Conservation (phyloP, 2,888 invertebrate genomes). For the Tetramorium bicarinatum region DNA sequence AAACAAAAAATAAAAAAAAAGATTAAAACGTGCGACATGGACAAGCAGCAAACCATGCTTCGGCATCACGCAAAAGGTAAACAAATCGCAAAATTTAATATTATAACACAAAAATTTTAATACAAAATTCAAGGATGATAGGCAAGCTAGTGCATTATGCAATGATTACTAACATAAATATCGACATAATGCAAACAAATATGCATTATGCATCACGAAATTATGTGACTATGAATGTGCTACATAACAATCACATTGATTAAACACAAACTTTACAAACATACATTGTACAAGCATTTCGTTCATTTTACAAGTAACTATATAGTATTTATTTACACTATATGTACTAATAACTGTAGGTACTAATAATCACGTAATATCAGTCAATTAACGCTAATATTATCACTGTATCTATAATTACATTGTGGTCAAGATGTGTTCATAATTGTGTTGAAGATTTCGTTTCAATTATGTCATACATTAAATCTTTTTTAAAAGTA, state of each 20-base stretch:
- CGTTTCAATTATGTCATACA: not conserved
- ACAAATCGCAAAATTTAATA: conserved; percentile 27
- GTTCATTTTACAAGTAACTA: conserved; percentile 62
- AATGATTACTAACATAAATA: conserved; percentile 68
- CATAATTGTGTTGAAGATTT: not conserved
- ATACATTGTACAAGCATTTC: conserved; percentile 63
- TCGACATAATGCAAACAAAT: conserved; percentile 49
- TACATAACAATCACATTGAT: conserved; percentile 60
- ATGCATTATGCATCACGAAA: conserved; percentile 46
- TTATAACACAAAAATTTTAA: conserved; percentile 27
- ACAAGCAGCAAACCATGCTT: conserved; percentile 77
- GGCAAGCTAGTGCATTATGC: conserved; percentile 54
- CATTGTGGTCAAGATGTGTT: not conserved
- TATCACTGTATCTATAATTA: not conserved
- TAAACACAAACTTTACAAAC: conserved; percentile 58
- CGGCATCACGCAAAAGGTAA: conserved; percentile 45
- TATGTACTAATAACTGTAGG: not conserved
- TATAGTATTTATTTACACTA: conserved; percentile 64
- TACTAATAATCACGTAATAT: not conserved
- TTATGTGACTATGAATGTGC: conserved; percentile 46
- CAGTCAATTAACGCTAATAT: not conserved
- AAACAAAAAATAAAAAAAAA: conserved; percentile 28
- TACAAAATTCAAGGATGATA: conserved; percentile 39
- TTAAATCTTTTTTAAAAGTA: not conserved
- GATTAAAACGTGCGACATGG: conserved; percentile 76